A percentile compares a stretch with the other conserved stretches of the same genome.
Evolutionary conservation across 2,888 invertebrate species (phyloP).

Genomic region (Caenorhabditis sp.): DNA sequence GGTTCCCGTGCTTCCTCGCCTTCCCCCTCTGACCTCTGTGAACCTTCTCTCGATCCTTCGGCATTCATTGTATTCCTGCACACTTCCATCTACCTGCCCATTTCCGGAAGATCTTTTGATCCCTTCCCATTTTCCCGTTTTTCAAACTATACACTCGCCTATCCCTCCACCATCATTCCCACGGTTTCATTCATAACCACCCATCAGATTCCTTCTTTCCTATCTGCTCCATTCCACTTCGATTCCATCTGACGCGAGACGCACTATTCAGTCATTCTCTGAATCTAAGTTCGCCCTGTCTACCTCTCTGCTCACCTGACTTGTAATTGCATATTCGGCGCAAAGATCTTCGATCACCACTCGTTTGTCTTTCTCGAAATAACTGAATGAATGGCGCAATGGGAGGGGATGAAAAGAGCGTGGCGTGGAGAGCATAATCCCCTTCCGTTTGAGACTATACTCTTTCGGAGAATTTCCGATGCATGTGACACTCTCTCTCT

Average conservation of each 20-base stretch:
- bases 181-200: not conserved
- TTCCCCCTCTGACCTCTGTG: not conserved
- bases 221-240: not conserved
- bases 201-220: no score
- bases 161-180: not conserved
- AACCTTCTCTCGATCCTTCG: not conserved
- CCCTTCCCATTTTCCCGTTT: not conserved
- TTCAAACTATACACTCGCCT: conserved; percentile 1
- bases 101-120: conserved; percentile 1
- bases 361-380: not conserved
- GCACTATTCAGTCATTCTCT: not conserved
- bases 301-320: not conserved
- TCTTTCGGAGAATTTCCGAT: conserved; percentile 1
- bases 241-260: not conserved
- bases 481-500: not conserved
- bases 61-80: not conserved
- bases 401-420: not conserved
- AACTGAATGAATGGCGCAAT: not conserved
- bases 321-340: conserved; percentile 3
- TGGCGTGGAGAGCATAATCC: not conserved
- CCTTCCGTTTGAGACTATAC: not conserved
- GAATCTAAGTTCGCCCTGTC: not conserved
- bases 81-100: not conserved
- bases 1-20: not conserved
- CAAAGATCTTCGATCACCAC: not conserved